phyloP scores from a whole-genome alignment of 1,140 invertebrate genomes.

The Polypedilum vanderplanki region DNA sequence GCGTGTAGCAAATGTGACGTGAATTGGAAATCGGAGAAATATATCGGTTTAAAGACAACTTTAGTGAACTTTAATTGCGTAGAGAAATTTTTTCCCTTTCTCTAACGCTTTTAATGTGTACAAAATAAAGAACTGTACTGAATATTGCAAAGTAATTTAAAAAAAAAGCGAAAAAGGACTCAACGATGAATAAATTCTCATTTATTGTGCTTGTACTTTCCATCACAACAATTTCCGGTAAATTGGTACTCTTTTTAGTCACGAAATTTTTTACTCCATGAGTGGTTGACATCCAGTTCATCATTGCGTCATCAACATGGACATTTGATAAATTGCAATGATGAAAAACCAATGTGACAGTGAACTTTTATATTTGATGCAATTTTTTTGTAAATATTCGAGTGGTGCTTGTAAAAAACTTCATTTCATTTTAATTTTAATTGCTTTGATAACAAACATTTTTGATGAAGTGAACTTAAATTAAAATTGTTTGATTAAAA shows the following conservation, averaged over 20 bases:
- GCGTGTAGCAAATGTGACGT: constrained; percentile 7
- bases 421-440: too few relatives aligned
- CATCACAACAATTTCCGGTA: constrained; percentile 22
- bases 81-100: not conserved
- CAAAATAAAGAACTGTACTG: not conserved
- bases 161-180: not conserved
- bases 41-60: not conserved
- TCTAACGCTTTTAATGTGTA: not conserved
- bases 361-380: too few relatives aligned
- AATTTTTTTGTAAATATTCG: too few relatives aligned
- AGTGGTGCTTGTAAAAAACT: too few relatives aligned
- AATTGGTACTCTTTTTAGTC: not conserved
- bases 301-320: too few relatives aligned
- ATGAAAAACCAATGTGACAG: too few relatives aligned
- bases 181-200: constrained; percentile 17
- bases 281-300: too few relatives aligned
- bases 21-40: constrained; percentile 5
- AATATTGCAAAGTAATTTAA: not conserved
- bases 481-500: too few relatives aligned
- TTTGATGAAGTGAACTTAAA: too few relatives aligned
- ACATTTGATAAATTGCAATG: too few relatives aligned
- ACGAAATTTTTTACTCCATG: too few relatives aligned
- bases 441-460: too few relatives aligned
- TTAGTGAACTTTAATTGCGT: not conserved
- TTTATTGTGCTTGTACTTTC: constrained; percentile 3